A percentile compares a stretch with the other conserved stretches of the same genome.
phyloP scores from a whole-genome alignment of 2,113 vertebrate genomes.

The Varanus salvator region DNA sequence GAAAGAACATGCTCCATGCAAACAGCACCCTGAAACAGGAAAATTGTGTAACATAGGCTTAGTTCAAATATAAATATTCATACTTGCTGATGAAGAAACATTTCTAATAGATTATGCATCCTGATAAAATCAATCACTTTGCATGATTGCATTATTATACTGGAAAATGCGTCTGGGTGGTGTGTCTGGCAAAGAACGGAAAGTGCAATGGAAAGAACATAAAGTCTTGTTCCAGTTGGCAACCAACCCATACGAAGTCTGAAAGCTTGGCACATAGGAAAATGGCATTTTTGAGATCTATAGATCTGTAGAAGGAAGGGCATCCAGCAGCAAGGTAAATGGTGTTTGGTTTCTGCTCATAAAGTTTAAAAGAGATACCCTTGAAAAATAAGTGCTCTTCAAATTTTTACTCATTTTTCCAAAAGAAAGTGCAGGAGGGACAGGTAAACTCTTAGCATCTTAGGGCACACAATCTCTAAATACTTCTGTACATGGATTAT shows the following conservation, averaged over 20 bases:
- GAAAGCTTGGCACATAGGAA: not conserved
- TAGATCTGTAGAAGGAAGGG: not conserved
- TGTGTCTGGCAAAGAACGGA: not conserved
- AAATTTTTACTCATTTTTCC: not conserved
- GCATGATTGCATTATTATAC: not conserved
- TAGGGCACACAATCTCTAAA: not conserved
- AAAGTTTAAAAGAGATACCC: not conserved
- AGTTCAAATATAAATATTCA: not conserved
- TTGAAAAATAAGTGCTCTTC: constrained; percentile 9
- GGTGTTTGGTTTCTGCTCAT: not conserved
- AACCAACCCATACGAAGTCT: not conserved
- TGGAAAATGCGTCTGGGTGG: not conserved
- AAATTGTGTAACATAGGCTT: not conserved
- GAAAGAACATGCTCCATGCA: not conserved
- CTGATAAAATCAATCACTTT: not conserved
- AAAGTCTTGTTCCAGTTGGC: not conserved
- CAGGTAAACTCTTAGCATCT: constrained; percentile 20
- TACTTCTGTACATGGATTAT: constrained; percentile 32
- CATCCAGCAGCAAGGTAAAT: not conserved
- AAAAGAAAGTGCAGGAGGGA: accelerated
- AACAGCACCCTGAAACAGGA: not conserved
- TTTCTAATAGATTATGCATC: not conserved
- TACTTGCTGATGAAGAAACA: not conserved
- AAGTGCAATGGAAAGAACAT: not conserved
- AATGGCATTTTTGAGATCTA: not conserved